Base-by-base conservation (phyloP, 2,113 vertebrate species). In the Sturnus vulgaris region DNA sequence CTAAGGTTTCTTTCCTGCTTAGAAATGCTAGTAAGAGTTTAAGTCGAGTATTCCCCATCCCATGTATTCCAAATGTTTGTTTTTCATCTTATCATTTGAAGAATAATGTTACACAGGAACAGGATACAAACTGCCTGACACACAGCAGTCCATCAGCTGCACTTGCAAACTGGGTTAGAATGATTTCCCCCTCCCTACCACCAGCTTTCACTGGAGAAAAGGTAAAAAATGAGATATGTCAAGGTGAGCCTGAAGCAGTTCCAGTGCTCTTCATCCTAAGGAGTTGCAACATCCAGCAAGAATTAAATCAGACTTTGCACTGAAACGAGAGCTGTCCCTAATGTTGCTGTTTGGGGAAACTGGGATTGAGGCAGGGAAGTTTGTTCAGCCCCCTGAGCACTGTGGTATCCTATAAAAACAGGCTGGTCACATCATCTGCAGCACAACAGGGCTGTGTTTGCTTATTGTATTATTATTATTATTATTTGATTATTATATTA, bases 1-100 rank as follows among this genome's bases (percentile, higher is more conserved):
- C 42, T 15, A n/a, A 80, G 42, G 60, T 87, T 96, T 91, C 66
- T 86, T 95, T 91, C 77, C 92, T 88, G 23, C 73, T 89, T 66
- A 47, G 56, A 90, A 94, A 88, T 28, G 57, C 75, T 19, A 86
- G 84, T 61, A 86, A 40, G 68, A 63, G 52, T 84, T 80, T 47
- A 77, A 82, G 81, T 31, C 7, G 78, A 71, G 82, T 22, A 39
- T 21, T 81, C 59, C 35, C 42, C 27, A 44, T 40, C 37, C 68
- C 44, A 8, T 15, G 49, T 47, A 40, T 21, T 66, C 0, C 1
- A 11, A 31, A 24, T 2, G 66, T 25, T 86, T 88, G 57, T 21
- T 85, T 65, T 60, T 63, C 25, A 53, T 61, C n/a, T 69, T 82
- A 59, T 8, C 80, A 16, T 12, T 12, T 49, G 57, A 90, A 50